Percentiles rank a stretch among this genome's conserved stretches.
These are phyloP conservation scores for Medauroidea extradentata DNA, from an alignment of 1,140 invertebrate genomes.

Conservation along the genomic window DNA sequence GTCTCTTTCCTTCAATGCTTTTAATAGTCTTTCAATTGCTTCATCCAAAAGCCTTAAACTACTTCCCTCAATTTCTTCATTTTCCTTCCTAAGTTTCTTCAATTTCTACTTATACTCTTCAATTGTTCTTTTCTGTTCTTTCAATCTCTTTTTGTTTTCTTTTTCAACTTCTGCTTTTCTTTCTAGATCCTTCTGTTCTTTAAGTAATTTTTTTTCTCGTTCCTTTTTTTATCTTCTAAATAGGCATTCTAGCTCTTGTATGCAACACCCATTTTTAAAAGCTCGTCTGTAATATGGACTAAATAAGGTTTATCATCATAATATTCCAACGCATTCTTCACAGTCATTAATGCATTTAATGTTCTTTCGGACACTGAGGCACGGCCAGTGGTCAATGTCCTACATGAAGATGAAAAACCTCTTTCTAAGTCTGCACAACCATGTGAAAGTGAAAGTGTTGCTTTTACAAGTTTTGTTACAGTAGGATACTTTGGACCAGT, in stretches of 20 bases:
- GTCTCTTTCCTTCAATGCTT: too few species aligned
- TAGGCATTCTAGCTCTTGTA: not conserved
- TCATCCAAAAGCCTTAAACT: too few species aligned
- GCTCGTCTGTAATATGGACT: not conserved
- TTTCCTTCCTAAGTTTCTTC: too few species aligned
- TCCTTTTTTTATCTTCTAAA: not conserved
- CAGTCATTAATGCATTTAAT: constrained; percentile 1
- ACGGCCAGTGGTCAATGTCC: not conserved
- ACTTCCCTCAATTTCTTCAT: too few species aligned
- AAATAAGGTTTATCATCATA: not conserved
- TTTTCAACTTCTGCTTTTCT: too few species aligned
- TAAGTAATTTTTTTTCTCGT: not conserved
- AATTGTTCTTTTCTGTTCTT: too few species aligned
- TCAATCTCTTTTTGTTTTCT: too few species aligned
- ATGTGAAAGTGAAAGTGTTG: constrained; percentile 6
- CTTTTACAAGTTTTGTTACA: constrained; percentile 6
- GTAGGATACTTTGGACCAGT: constrained; percentile 3
- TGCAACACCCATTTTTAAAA: not conserved
- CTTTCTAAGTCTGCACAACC: constrained; percentile 9
- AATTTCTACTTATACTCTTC: too few species aligned
- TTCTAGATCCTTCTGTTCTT: too few species aligned
- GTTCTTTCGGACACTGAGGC: constrained; percentile 6
- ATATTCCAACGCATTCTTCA: not conserved
- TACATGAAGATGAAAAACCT: constrained; percentile 5
- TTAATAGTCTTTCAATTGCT: too few species aligned